A percentile compares a stretch with the other conserved stretches of the same genome.
phyloP scores from a whole-genome alignment of 92 coral and sea anemone species.

The Pocillopora meandrina region DNA sequence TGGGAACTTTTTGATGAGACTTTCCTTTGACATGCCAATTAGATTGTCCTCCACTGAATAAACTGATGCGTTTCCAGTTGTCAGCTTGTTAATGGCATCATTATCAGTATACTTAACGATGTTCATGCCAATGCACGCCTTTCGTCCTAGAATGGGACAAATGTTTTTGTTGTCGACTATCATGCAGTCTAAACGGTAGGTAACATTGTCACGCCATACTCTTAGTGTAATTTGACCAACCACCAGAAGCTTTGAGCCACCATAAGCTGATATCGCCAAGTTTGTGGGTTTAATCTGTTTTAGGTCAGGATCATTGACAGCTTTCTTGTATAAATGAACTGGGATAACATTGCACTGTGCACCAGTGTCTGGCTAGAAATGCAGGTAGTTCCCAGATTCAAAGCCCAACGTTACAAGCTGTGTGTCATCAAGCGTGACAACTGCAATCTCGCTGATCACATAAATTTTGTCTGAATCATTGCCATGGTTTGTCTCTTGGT shows the following conservation, averaged over 20 bases:
- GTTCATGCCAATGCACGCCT: constrained; percentile 75
- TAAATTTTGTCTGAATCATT: constrained; percentile 24
- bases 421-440: constrained; percentile 53
- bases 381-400: constrained; percentile 55
- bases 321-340: constrained; percentile 62
- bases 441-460: constrained; percentile 35
- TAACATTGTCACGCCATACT: constrained; percentile 43
- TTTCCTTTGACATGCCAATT: constrained; percentile 37
- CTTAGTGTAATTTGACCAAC: constrained; percentile 38
- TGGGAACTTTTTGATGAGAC: constrained; percentile 40
- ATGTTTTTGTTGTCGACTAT: constrained; percentile 52
- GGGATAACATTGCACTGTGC: constrained; percentile 70
- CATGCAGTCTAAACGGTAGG: constrained; percentile 45
- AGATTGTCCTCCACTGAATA: constrained; percentile 24
- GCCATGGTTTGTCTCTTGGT: background rate
- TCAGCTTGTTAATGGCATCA: constrained; percentile 51
- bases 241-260: constrained; percentile 55
- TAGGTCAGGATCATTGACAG: constrained; percentile 46
- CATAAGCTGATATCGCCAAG: constrained; percentile 54
- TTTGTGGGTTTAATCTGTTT: constrained; percentile 39
- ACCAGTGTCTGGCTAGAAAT: constrained; percentile 53
- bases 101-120: constrained; percentile 67
- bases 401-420: constrained; percentile 55
- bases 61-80: constrained; percentile 41
- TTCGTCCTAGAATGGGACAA: constrained; percentile 67